Evolutionary conservation across 2,888 invertebrate species (phyloP).

Genomic region (Callosobruchus maculatus): DNA sequence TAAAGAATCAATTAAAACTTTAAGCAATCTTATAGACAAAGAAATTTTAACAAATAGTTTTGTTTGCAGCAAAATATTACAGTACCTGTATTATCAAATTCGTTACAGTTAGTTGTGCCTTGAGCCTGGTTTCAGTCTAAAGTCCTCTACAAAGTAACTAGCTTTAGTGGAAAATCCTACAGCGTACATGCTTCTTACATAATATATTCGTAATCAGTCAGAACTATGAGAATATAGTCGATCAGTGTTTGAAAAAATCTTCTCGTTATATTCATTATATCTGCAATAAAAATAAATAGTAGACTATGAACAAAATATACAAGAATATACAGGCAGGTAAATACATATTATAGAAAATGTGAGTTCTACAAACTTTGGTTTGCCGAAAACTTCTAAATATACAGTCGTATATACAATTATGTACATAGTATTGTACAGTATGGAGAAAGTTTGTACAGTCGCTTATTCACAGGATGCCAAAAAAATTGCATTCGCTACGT

Average conservation of each 20-base stretch:
- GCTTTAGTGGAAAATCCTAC: background rate
- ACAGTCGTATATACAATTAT: slow-evolving; percentile 23
- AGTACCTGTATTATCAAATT: too few relatives aligned
- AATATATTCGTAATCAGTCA: background rate
- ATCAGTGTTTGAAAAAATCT: background rate
- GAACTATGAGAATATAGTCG: background rate
- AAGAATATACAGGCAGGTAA: slow-evolving; percentile 28
- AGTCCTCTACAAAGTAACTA: background rate
- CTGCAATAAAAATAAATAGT: slow-evolving; percentile 26
- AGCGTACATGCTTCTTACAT: background rate
- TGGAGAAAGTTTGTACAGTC: background rate
- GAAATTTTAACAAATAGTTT: too few relatives aligned
- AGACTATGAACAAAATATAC: slow-evolving; percentile 34
- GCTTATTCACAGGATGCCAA: background rate
- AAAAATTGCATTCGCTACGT: too few relatives aligned
- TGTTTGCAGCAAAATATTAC: too few relatives aligned
- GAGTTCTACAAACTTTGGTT: slow-evolving; percentile 41
- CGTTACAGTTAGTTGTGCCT: background rate
- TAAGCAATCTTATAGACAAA: too few relatives aligned
- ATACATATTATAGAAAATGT: slow-evolving; percentile 27
- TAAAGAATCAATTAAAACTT: too few relatives aligned
- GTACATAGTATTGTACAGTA: slow-evolving; percentile 8
- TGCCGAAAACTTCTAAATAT: slow-evolving; percentile 35
- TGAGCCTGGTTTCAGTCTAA: background rate
- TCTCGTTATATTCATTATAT: background rate